Base-by-base conservation (phyloP, 2,797 vertebrate genomes). In the Moxostoma hubbsi region DNA sequence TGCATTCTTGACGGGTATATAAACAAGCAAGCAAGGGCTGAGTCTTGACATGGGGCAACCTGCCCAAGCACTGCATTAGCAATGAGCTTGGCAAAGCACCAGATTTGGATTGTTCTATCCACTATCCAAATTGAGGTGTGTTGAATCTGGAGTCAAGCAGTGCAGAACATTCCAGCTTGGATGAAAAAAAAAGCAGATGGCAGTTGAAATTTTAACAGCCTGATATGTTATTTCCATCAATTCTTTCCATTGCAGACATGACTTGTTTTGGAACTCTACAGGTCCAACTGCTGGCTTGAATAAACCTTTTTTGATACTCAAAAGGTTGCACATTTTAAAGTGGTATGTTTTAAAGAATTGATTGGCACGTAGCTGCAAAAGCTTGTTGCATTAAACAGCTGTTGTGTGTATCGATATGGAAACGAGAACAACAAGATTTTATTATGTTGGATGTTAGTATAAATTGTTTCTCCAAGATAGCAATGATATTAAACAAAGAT, bases 111-210 rank as follows among this genome's bases (percentile, higher is more conserved):
- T 75, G 81, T 82, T 85, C 73, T 79, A 84, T 87, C 86, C 85
- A 83, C 87, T 87, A 89, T 90, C 86, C 77, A 87, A 78, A 79
- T 81, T 64, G 36, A 85, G 53, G 68, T 84, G 57, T 65, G 75
- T 74, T 77, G 69, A 58, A 45, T 18, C 15, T 64, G 15, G 50
- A 82, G 80, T 72, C 81, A 83, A 83, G 77, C 84, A 69, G 54
- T 73, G 61, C 63, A n/a, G 51, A 81, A 75, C 13, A 54, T 81
- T 54, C 67, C 73, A 69, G 79, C 75, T 73, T 13, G 57, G 47
- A 80, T 68, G 36, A 36, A 36, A 36, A 73, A 36, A 24, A 83
- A 36, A 86, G 13, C 7, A 79, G 36, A 3, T 36, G 36, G 36
- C 36, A 36, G 36, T 5, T 36, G 36, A 36, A 36, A 36, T 36